Conservation (phyloP, 2,888 invertebrate genomes). For the Ptilodon capucinus region DNA sequence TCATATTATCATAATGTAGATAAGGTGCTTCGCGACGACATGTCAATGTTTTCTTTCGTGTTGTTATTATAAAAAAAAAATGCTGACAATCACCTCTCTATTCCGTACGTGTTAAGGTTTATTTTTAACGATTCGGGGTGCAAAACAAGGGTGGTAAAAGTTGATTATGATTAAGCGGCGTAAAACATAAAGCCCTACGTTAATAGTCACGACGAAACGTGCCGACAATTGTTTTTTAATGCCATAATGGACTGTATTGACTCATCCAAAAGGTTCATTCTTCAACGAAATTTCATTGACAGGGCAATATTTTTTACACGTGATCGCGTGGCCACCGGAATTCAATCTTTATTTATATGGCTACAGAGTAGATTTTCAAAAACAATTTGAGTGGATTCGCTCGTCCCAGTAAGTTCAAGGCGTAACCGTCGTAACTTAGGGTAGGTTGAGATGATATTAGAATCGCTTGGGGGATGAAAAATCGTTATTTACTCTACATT, state of each 20-base stretch:
- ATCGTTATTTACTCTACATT: background rate
- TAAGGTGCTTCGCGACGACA: conserved; percentile 20
- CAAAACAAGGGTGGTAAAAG: background rate
- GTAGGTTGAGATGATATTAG: conserved; percentile 19
- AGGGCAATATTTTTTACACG: too few relatives aligned
- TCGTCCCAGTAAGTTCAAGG: too few relatives aligned
- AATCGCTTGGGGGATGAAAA: background rate
- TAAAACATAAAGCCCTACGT: conserved; percentile 21
- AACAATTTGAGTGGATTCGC: too few relatives aligned
- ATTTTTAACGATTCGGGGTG: background rate
- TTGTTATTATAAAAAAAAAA: conserved; percentile 3
- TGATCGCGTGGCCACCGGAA: too few relatives aligned
- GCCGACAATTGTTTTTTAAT: too few relatives aligned
- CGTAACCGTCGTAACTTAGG: conserved; percentile 19
- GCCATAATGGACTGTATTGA: too few relatives aligned
- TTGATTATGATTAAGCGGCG: conserved; percentile 30
- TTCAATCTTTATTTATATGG: too few relatives aligned
- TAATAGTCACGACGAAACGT: too few relatives aligned
- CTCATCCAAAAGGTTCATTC: too few relatives aligned
- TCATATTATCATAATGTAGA: conserved; percentile 9
- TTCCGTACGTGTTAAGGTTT: fast-evolving
- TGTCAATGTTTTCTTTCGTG: conserved; percentile 18
- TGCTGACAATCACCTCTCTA: background rate
- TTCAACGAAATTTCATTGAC: too few relatives aligned
- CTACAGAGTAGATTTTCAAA: too few relatives aligned